Conservation (phyloP, 2,888 invertebrate species). For the Aproaerema taeniolella region DNA sequence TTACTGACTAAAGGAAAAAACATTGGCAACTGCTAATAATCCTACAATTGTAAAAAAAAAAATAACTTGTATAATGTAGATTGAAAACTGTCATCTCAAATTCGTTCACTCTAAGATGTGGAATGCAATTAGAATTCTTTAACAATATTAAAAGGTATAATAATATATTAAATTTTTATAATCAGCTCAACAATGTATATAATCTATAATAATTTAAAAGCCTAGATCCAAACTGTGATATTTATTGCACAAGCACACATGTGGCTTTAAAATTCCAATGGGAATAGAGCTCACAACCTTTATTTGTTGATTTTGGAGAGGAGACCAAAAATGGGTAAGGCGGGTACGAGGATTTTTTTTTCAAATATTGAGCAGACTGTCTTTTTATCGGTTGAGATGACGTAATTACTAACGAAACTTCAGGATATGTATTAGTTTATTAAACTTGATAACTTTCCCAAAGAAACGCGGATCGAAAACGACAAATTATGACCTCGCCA, state of each 20-base stretch:
- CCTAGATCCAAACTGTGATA: slow-evolving; percentile 79
- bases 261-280: slow-evolving; percentile 74
- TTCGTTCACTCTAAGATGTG: slow-evolving; percentile 77
- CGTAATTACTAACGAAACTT: no score
- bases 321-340: slow-evolving; percentile 51
- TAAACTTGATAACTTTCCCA: no score
- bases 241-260: slow-evolving; percentile 79
- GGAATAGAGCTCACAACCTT: slow-evolving; percentile 78
- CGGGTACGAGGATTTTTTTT: slow-evolving; percentile 46
- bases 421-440: no score
- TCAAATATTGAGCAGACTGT: slow-evolving; percentile 52
- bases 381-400: slow-evolving; percentile 42
- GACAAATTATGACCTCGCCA: no score
- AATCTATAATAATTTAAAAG: slow-evolving; percentile 80
- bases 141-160: slow-evolving; percentile 79
- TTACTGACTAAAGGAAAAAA: slow-evolving; percentile 87
- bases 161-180: slow-evolving; percentile 79
- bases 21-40: slow-evolving; percentile 78
- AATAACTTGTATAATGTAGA: slow-evolving; percentile 76
- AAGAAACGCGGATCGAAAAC: no score
- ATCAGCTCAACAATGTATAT: slow-evolving; percentile 81
- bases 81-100: slow-evolving; percentile 76
- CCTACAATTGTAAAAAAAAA: slow-evolving; percentile 76
- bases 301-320: slow-evolving; percentile 58
- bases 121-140: slow-evolving; percentile 79